phyloP scores from a whole-genome alignment of 2,888 invertebrate genomes.

The Toxonevra muliebris region DNA sequence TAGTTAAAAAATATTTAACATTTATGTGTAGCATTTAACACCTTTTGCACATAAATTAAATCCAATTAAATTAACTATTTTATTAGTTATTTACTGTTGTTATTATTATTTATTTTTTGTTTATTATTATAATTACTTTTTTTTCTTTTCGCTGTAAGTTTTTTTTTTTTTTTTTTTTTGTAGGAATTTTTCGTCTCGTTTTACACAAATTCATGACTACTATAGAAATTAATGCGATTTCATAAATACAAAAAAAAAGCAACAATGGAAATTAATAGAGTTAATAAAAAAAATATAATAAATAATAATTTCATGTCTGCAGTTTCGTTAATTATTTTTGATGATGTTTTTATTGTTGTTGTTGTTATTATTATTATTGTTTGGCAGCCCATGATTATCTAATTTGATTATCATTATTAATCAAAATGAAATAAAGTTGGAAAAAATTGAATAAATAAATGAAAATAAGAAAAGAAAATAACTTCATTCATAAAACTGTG shows the following conservation, averaged over 20 bases:
- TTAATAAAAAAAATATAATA: slow-evolving; percentile 10
- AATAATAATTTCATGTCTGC: slow-evolving; percentile 18
- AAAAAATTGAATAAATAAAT: neutral
- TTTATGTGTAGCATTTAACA: neutral
- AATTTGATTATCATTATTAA: slow-evolving; percentile 26
- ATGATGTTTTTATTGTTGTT: slow-evolving; percentile 14
- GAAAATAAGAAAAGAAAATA: neutral
- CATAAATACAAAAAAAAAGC: slow-evolving; percentile 10
- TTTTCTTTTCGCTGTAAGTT: neutral
- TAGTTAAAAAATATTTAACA: no score
- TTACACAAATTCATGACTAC: slow-evolving; percentile 3
- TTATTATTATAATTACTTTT: neutral
- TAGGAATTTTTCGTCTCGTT: neutral
- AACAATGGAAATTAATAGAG: slow-evolving; percentile 15
- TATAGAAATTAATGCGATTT: slow-evolving; percentile 17
- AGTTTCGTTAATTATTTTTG: slow-evolving; percentile 17
- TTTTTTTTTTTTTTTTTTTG: neutral
- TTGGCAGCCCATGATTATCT: slow-evolving; percentile 8
- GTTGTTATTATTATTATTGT: slow-evolving; percentile 13
- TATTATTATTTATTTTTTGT: slow-evolving; percentile 11
- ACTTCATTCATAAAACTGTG: no score
- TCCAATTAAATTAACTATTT: neutral
- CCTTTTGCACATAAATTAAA: slow-evolving; percentile 7
- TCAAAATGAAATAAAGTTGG: neutral
- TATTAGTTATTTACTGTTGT: neutral